These are phyloP conservation scores for Porphyrio hochstetteri DNA, from an alignment of 2,113 vertebrate genomes.

Conservation along the genomic window DNA sequence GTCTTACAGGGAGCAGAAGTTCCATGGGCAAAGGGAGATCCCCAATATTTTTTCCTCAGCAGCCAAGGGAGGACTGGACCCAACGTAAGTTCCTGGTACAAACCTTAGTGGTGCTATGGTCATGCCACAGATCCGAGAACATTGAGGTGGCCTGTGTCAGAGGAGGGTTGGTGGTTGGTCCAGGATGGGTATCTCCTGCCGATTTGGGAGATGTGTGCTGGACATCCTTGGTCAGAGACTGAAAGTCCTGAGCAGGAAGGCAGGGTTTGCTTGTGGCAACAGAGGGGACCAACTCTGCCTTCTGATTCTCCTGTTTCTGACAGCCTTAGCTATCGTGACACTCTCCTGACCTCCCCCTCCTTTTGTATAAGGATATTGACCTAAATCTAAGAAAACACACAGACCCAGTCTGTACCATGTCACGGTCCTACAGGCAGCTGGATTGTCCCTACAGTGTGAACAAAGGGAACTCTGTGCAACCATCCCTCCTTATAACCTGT, in stretches of 20 bases:
- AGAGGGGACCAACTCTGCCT: not conserved
- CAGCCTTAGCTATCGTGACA: not conserved
- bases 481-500: not conserved
- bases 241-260: accelerated
- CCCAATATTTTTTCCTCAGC: not conserved
- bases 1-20: not conserved
- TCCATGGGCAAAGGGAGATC: not conserved
- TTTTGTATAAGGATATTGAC: not conserved
- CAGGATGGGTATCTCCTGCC: not conserved
- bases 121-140: not conserved
- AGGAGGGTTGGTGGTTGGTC: not conserved
- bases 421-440: not conserved
- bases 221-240: not conserved
- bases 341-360: not conserved
- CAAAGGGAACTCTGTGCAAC: not conserved
- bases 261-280: not conserved
- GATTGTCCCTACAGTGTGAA: too few relatives aligned
- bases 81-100: not conserved
- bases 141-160: not conserved
- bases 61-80: not conserved
- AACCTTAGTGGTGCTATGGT: not conserved
- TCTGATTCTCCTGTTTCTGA: not conserved
- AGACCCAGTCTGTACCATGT: accelerated
- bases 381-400: not conserved
- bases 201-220: not conserved